Conservation (phyloP, 35 echinoderm and acorn worm genomes). For the Amphiura filiformis region DNA sequence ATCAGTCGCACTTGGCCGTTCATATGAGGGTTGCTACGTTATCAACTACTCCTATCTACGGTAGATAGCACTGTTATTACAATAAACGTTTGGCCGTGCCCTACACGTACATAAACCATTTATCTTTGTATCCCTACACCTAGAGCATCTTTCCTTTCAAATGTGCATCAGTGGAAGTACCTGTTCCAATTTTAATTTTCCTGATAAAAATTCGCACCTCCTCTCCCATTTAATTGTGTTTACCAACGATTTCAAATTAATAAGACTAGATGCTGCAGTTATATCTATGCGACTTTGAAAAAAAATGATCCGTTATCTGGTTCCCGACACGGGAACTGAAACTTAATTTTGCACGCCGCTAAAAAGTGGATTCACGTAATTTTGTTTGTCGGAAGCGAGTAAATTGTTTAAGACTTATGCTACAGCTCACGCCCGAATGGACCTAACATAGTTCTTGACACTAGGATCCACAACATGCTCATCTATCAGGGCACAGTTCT, state of each 20-base stretch:
- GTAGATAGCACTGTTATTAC: no score
- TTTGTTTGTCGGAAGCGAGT: neutral
- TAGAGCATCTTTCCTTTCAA: no score
- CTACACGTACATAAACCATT: no score
- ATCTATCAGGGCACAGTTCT: no score
- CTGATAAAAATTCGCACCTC: neutral
- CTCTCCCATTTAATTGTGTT: neutral
- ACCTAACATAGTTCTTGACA: neutral
- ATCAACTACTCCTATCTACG: no score
- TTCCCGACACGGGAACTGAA: neutral
- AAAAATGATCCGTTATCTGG: neutral
- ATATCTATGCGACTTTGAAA: neutral
- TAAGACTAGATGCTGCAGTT: neutral
- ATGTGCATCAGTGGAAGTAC: no score
- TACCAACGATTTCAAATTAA: conserved; percentile 7
- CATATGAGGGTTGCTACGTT: no score
- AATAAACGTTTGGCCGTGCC: no score
- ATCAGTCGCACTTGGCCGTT: no score
- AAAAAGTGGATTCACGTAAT: conserved; percentile 2
- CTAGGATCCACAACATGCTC: no score
- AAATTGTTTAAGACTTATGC: neutral
- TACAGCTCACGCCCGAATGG: neutral
- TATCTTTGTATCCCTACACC: no score
- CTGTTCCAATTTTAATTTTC: no score
- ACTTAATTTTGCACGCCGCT: conserved; percentile 2